phyloP scores from a whole-genome alignment of 1,140 invertebrate species.

The Argopecten irradians region DNA sequence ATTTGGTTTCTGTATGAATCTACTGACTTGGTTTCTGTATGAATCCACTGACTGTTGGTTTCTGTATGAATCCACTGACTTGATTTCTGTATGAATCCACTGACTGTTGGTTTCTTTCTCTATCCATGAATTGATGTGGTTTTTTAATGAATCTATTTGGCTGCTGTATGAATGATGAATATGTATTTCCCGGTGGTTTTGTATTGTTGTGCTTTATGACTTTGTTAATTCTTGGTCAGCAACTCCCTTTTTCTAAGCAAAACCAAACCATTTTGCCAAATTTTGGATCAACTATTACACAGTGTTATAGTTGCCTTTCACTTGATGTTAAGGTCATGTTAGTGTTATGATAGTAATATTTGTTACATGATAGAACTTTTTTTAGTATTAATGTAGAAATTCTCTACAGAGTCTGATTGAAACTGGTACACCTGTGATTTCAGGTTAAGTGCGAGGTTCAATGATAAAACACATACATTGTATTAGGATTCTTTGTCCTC shows the following conservation, averaged over 20 bases:
- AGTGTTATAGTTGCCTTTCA: not conserved
- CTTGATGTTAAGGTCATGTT: not conserved
- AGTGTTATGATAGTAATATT: not conserved
- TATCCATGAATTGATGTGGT: too few relatives aligned
- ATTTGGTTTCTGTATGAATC: too few relatives aligned
- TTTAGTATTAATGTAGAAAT: not conserved
- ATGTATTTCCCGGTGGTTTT: not conserved
- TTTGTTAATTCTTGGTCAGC: not conserved
- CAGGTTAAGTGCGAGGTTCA: too few relatives aligned
- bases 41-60: too few relatives aligned
- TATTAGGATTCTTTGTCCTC: not conserved
- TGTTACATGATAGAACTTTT: not conserved
- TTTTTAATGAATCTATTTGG: too few relatives aligned
- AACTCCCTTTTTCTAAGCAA: not conserved
- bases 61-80: too few relatives aligned
- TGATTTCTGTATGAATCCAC: too few relatives aligned
- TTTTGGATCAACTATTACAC: not conserved
- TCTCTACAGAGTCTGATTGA: not conserved
- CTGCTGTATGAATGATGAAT: too few relatives aligned
- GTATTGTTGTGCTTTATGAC: not conserved
- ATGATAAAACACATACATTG: not conserved
- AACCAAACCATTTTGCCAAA: conserved; percentile 1
- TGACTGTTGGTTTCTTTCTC: too few relatives aligned
- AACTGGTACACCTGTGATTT: not conserved
- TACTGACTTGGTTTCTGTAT: too few relatives aligned